A percentile compares a stretch with the other conserved stretches of the same genome.
Evolutionary conservation across 2,113 vertebrate species (phyloP).

Genomic region (Phyllostomus discolor): DNA sequence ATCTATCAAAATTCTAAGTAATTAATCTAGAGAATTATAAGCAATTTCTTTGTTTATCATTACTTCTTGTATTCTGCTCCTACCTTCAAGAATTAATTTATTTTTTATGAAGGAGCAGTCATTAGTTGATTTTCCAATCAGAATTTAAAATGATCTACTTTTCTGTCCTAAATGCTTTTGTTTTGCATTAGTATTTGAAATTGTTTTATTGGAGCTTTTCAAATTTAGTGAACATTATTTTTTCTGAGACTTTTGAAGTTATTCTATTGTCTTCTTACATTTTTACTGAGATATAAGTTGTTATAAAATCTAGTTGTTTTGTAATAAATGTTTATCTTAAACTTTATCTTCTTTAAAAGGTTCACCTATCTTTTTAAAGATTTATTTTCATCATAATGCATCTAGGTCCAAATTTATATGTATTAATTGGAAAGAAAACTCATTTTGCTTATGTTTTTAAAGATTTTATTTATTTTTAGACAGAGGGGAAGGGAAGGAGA

Average conservation of each 20-base stretch:
- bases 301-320: neutral
- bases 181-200: slow-evolving; percentile 2
- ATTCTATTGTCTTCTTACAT: neutral
- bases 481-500: too few species aligned
- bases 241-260: neutral
- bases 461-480: too few species aligned
- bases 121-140: neutral
- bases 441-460: neutral
- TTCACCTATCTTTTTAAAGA: neutral
- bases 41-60: neutral
- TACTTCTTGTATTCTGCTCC: neutral
- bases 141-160: neutral
- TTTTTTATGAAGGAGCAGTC: neutral
- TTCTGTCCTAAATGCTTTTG: neutral
- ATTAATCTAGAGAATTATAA: neutral
- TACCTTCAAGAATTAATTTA: neutral
- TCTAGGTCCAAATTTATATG: neutral
- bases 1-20: neutral
- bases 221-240: neutral
- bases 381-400: neutral
- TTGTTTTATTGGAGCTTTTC: neutral
- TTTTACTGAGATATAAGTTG: neutral
- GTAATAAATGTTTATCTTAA: neutral
- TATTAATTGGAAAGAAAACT: neutral
- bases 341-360: neutral